A percentile compares a stretch with the other conserved stretches of the same genome.
Conservation (phyloP, 2,888 invertebrate genomes). For the Ornithoptera priamus region DNA sequence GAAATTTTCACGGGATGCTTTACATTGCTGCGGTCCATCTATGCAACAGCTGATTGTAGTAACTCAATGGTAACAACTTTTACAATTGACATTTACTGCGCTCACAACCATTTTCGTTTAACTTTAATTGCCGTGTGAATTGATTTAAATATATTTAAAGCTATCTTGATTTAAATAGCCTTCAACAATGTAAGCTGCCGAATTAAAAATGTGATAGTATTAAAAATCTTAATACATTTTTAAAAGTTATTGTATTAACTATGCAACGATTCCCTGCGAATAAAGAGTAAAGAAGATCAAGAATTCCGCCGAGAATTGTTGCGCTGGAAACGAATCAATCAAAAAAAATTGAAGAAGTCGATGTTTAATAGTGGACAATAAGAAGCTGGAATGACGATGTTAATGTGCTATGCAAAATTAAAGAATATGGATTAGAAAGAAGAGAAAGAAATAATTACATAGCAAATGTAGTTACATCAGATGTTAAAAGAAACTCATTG, state of each 20-base stretch:
- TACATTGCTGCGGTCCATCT: not conserved
- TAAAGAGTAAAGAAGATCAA: too few species aligned
- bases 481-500: not conserved
- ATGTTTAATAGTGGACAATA: not conserved
- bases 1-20: not conserved
- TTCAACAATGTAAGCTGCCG: not conserved
- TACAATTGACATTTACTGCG: slow-evolving; percentile 20
- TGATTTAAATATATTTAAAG: not conserved
- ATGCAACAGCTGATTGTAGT: not conserved
- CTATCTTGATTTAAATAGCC: too few species aligned
- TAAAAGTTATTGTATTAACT: not conserved
- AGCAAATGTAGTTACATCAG: not conserved
- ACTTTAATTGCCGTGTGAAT: not conserved
- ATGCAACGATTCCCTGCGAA: too few species aligned
- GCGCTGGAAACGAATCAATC: too few species aligned
- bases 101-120: not conserved
- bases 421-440: too few species aligned
- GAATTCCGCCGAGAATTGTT: too few species aligned
- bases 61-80: slow-evolving; percentile 30
- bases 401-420: too few species aligned
- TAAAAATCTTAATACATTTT: not conserved
- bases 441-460: not conserved
- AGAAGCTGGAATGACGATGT: too few species aligned
- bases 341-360: not conserved
- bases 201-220: not conserved